Evolutionary conservation across 2,113 vertebrate genomes (phyloP).

Genomic region (Calidris pugnax): DNA sequence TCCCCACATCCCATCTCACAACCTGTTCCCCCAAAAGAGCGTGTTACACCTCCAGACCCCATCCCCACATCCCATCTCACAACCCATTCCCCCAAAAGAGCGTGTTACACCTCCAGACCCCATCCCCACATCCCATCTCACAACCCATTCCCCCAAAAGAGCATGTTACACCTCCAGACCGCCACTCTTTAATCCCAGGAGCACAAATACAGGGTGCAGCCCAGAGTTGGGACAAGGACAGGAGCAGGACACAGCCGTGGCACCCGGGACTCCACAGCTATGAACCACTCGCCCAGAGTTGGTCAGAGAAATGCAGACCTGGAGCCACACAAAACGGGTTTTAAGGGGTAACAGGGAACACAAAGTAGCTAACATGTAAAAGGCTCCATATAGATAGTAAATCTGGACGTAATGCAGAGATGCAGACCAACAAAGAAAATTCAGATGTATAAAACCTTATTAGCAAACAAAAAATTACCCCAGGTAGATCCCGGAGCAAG

Average conservation of each 20-base stretch:
- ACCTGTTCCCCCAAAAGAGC: background rate
- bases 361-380: background rate
- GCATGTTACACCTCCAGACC: fast-evolving
- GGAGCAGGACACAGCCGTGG: background rate
- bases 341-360: background rate
- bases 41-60: fast-evolving
- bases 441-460: background rate
- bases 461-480: background rate
- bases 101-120: fast-evolving
- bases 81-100: background rate
- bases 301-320: background rate
- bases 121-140: no score
- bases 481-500: background rate
- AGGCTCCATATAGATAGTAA: fast-evolving
- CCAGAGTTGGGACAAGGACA: fast-evolving
- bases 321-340: background rate
- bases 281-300: fast-evolving
- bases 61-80: no score
- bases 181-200: background rate
- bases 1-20: background rate
- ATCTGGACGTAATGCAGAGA: background rate
- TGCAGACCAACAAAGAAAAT: background rate
- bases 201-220: fast-evolving
- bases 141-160: background rate
- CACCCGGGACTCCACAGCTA: background rate